phyloP scores from a whole-genome alignment of 2,797 vertebrate species.

The Syndactyla subalaris region DNA sequence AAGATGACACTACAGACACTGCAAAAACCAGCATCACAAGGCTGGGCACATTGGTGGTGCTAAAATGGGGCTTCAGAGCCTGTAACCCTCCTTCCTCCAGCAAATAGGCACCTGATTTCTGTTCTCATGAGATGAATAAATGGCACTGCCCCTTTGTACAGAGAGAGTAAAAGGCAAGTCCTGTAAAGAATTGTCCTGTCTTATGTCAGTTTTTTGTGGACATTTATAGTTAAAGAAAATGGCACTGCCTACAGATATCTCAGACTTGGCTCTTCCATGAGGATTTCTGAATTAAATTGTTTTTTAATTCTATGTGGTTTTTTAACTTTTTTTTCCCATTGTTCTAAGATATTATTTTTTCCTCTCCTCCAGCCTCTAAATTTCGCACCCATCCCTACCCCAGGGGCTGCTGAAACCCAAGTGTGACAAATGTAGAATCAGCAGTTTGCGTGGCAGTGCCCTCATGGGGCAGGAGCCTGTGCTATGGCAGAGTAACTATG shows the following conservation, averaged over 20 bases:
- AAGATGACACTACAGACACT: not conserved
- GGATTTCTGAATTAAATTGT: not conserved
- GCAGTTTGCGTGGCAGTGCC: not conserved
- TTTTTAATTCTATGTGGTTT: not conserved
- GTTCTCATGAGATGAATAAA: not conserved
- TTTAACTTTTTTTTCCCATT: not conserved
- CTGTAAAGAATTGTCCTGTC: not conserved
- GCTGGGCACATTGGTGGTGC: not conserved
- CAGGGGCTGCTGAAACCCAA: not conserved
- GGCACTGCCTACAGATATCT: not conserved
- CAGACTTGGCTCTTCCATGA: rapidly evolving
- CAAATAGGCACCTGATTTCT: not conserved
- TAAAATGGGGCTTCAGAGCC: not conserved
- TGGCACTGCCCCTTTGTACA: not conserved
- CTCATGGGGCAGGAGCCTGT: not conserved
- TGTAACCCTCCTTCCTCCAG: not conserved
- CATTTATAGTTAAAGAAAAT: not conserved
- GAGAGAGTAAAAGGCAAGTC: not conserved
- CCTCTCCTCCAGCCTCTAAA: not conserved
- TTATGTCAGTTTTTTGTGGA: not conserved
- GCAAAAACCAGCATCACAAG: not conserved
- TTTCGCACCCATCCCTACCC: not conserved
- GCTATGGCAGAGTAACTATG: not conserved
- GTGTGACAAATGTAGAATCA: not conserved
- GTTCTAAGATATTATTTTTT: not conserved